Evolutionary conservation across 2,797 vertebrate species (phyloP).

Genomic region (Hozukius guyotensis): DNA sequence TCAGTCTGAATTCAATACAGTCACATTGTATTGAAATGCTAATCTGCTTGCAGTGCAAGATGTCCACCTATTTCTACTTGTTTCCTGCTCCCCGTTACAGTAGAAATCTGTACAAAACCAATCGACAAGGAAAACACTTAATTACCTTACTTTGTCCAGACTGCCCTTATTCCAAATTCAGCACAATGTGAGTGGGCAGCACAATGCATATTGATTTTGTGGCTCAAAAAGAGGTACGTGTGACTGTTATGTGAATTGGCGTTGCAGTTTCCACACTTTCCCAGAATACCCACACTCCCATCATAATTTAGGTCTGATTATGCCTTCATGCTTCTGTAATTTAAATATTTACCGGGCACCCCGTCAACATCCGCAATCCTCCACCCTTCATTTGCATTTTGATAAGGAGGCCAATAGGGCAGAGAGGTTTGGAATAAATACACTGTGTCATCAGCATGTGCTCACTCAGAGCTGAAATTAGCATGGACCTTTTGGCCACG

Average conservation of each 20-base stretch:
- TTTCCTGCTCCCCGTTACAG: slow-evolving; percentile 24
- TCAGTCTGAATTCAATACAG: slow-evolving; percentile 3
- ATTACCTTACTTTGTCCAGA: slow-evolving; percentile 68
- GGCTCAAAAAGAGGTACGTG: slow-evolving; percentile 50
- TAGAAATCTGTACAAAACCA: slow-evolving; percentile 33
- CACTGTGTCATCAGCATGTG: slow-evolving; percentile 72
- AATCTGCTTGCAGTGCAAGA: slow-evolving; percentile 28
- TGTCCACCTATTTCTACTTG: slow-evolving; percentile 15
- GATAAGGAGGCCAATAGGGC: slow-evolving; percentile 78
- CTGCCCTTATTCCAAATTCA: slow-evolving; percentile 56
- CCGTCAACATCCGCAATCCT: slow-evolving; percentile 66
- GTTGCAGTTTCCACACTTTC: slow-evolving; percentile 36
- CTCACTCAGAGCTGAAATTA: slow-evolving; percentile 75
- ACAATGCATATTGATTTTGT: slow-evolving; percentile 71
- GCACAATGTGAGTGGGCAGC: slow-evolving; percentile 60
- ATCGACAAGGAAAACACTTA: slow-evolving; percentile 57
- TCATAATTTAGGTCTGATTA: slow-evolving; percentile 78
- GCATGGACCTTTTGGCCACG: slow-evolving; percentile 67
- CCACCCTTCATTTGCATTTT: slow-evolving; percentile 80
- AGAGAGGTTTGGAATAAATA: slow-evolving; percentile 77
- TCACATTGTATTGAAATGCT: slow-evolving; percentile 29
- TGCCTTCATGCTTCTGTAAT: slow-evolving; percentile 73
- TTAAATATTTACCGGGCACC: slow-evolving; percentile 78
- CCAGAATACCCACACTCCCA: slow-evolving; percentile 27
- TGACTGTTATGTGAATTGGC: slow-evolving; percentile 61